Conservation (phyloP, 2,888 invertebrate species). For the Neocrepidodera transversa region DNA sequence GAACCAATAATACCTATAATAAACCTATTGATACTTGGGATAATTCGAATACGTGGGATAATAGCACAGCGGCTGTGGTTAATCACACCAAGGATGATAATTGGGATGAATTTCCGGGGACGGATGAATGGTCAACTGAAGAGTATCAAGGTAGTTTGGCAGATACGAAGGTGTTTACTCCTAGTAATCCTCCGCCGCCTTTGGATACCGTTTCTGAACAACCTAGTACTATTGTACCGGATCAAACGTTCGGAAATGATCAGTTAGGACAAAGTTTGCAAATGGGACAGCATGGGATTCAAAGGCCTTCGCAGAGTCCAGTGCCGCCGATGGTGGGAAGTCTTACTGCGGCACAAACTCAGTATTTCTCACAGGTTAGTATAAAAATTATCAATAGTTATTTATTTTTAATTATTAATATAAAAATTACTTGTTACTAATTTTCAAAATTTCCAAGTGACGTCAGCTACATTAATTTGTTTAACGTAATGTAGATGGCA, state of each 20-base stretch:
- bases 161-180: constrained; percentile 92
- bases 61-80: constrained; percentile 47
- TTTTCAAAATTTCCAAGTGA: too few species aligned
- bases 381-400: too few species aligned
- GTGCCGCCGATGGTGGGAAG: constrained; percentile 58
- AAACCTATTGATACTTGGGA: constrained; percentile 67
- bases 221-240: constrained; percentile 30
- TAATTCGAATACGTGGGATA: constrained; percentile 61
- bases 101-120: constrained; percentile 71
- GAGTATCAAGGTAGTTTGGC: constrained; percentile 94
- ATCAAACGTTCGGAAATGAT: constrained; percentile 31
- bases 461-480: too few species aligned
- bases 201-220: constrained; percentile 37
- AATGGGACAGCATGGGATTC: constrained; percentile 41
- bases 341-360: constrained; percentile 66
- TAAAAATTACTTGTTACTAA: too few species aligned
- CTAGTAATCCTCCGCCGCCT: constrained; percentile 64
- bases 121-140: constrained; percentile 73
- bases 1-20: constrained; percentile 43
- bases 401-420: background rate
- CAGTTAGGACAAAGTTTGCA: constrained; percentile 36
- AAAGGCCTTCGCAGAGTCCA: constrained; percentile 46
- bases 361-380: constrained; percentile 64
- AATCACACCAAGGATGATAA: constrained; percentile 54
- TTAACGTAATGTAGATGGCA: too few species aligned